Evolutionary conservation across 2,797 vertebrate genomes (phyloP), one percentile per base, ranked within the genome.

Genomic region (Astyanax mexicanus): DNA sequence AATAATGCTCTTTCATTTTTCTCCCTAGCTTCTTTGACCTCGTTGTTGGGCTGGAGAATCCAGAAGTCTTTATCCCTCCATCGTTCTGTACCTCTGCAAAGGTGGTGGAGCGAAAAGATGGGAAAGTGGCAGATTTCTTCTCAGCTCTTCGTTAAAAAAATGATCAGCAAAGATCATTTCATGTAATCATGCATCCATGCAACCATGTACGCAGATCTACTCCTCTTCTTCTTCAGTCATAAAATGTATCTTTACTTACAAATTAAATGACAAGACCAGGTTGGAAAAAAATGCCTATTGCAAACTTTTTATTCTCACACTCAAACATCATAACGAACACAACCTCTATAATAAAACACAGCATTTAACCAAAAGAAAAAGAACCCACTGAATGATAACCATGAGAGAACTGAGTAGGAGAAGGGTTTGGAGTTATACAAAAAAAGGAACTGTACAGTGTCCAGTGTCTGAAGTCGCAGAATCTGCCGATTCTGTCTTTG

Each of bases 31-130:
- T 76, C 77, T 83, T 49, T 47, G 82, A 87, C 67, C 42, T 86
- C 3, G 77, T 85, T 11, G 6, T 79, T 17, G 84, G 87, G 40
- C 58, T 87, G 9, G 80, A 80, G 21, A 66, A 87, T 55, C 87
- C 86, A 0, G 1, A 76, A 0, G 77, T 84, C 45, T 87, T 88
- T 58, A 73, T 81, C n/a, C 86, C 86, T 57, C 87, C 87, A 4
- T 9, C 64, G 1, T 88, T 85, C 57, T 84, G 86, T 67, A 58
- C 58, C 35, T 80, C 75, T 17, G 60, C 74, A 57, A 52, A 71
- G 23, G 10, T 49, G 60, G 32, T 49, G 75, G 47, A 60, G 3
- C 21, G 19, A 11, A 71, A 64, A 35, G n/a, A 32, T 1, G 61
- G 3, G 6, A 17, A 21, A n/a, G 52, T 10, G 23, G 37, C 45